Evolutionary conservation across 1,140 invertebrate genomes (phyloP).

Genomic region (Colletes latitarsis): DNA sequence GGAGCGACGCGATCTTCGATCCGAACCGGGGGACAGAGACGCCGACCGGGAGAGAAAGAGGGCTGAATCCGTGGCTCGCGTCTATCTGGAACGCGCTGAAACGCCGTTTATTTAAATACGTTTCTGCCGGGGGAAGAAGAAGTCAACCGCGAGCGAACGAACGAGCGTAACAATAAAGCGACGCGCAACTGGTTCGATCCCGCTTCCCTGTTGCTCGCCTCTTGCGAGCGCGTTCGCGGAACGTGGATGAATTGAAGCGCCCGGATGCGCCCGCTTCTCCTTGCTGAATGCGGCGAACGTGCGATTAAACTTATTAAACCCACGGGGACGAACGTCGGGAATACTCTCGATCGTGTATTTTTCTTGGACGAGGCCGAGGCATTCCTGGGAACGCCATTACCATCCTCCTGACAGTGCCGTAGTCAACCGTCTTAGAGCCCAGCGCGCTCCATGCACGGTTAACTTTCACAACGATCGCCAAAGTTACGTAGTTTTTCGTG

Average conservation of each 20-base stretch:
- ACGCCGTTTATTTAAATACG: background rate
- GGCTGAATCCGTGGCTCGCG: background rate
- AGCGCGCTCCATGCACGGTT: no score
- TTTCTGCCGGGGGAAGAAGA: background rate
- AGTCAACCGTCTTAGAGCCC: no score
- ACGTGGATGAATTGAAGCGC: background rate
- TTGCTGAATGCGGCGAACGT: background rate
- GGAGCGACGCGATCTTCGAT: constrained; percentile 24
- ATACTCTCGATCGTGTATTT: no score
- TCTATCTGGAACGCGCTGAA: constrained; percentile 16
- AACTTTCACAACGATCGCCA: no score
- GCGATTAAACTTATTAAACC: constrained; percentile 17
- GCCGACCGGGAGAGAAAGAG: background rate
- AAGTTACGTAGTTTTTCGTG: no score
- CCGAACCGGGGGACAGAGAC: background rate
- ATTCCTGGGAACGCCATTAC: no score
- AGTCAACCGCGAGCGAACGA: background rate
- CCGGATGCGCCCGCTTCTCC: no score
- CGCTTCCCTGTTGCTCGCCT: background rate
- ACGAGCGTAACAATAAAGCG: constrained; percentile 15
- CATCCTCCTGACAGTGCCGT: no score
- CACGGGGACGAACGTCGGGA: no score
- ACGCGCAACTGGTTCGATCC: background rate
- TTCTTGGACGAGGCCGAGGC: no score
- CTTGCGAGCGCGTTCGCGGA: background rate